phyloP scores from a whole-genome alignment of 2,888 invertebrate genomes.

The Formica aserva region DNA sequence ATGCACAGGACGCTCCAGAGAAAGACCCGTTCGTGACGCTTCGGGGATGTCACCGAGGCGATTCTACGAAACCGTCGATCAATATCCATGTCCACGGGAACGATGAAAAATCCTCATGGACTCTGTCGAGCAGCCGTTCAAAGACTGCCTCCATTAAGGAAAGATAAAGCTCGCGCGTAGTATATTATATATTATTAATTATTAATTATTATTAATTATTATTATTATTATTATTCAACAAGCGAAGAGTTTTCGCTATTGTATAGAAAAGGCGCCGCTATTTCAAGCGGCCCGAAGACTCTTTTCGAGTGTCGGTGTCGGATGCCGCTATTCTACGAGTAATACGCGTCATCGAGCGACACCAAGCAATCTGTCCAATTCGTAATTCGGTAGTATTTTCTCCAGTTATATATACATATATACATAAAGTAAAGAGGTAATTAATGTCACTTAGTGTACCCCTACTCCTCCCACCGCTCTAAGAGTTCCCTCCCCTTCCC shows the following conservation, averaged over 20 bases:
- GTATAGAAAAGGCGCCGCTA: slow-evolving; percentile 48
- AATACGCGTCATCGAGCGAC: slow-evolving; percentile 74
- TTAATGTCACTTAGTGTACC: slow-evolving; percentile 83
- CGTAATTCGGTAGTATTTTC: slow-evolving; percentile 84
- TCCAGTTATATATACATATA: slow-evolving; percentile 77
- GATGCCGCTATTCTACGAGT: slow-evolving; percentile 71
- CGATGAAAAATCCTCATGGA: slow-evolving; percentile 55
- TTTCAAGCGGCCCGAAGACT: slow-evolving; percentile 46
- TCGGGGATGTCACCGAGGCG: slow-evolving; percentile 23
- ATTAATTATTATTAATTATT: slow-evolving; percentile 63
- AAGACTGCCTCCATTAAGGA: slow-evolving; percentile 72
- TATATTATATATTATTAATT: slow-evolving; percentile 63
- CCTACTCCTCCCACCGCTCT: slow-evolving; percentile 36
- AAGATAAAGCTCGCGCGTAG: slow-evolving; percentile 71
- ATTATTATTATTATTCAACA: slow-evolving; percentile 51
- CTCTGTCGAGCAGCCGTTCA: slow-evolving; percentile 71
- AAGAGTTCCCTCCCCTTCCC: background rate
- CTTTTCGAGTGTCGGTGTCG: slow-evolving; percentile 69
- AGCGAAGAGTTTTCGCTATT: slow-evolving; percentile 56
- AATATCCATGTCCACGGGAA: slow-evolving; percentile 58
- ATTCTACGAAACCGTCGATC: slow-evolving; percentile 35
- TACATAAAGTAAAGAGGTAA: slow-evolving; percentile 72
- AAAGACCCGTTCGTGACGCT: slow-evolving; percentile 51
- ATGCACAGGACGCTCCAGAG: slow-evolving; percentile 71
- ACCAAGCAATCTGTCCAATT: slow-evolving; percentile 85